phyloP scores from a whole-genome alignment of 2,797 vertebrate species.

The Lacerta agilis region DNA sequence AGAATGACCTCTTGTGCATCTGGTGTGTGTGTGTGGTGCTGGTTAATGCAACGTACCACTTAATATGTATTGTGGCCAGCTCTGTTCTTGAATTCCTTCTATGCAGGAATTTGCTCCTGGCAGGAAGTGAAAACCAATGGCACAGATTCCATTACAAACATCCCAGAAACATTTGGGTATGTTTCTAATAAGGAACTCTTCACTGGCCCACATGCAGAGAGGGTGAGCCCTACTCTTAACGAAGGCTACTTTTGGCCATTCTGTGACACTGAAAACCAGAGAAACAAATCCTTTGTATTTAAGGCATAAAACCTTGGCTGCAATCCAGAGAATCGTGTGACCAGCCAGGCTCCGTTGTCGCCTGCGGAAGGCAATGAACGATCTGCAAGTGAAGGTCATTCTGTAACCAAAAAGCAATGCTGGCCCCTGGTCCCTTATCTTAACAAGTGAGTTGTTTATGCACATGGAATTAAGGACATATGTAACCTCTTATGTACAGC shows the following conservation, averaged over 20 bases:
- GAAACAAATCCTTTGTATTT: conserved; percentile 8
- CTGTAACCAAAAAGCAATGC: not conserved
- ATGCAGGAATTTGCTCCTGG: conserved; percentile 39
- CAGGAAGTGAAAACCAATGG: conserved; percentile 9
- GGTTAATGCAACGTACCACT: not conserved
- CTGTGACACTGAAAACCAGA: not conserved
- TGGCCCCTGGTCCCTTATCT: not conserved
- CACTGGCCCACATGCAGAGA: conserved; percentile 9
- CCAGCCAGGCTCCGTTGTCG: not conserved
- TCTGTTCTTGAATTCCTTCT: conserved; percentile 26
- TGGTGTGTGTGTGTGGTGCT: not conserved
- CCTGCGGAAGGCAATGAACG: not conserved
- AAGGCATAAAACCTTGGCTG: conserved; percentile 8
- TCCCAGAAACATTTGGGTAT: not conserved
- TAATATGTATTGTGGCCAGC: not conserved
- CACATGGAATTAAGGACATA: not conserved
- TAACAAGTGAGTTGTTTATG: conserved; percentile 17
- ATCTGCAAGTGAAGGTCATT: not conserved
- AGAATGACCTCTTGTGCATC: not conserved
- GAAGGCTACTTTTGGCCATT: conserved; percentile 1
- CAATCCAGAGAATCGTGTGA: conserved; percentile 9
- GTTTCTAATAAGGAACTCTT: conserved; percentile 34
- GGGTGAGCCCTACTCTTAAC: not conserved
- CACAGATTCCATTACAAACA: conserved; percentile 25
- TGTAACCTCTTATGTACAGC: conserved; percentile 1